phyloP scores from a whole-genome alignment of 2,888 invertebrate genomes.

The Rhabditoides inermis region DNA sequence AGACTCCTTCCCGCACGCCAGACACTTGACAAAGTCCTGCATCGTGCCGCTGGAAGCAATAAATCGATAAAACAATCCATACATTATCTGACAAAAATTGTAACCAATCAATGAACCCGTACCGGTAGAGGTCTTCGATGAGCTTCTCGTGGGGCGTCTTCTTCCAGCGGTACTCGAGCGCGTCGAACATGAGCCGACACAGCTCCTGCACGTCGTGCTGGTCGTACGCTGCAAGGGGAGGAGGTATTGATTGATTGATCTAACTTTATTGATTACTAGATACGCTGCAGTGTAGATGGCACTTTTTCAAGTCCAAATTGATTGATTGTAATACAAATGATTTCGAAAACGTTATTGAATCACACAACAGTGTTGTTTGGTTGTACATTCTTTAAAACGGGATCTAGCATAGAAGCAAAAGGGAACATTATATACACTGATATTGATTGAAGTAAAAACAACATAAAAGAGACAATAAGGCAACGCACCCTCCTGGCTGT shows the following conservation, averaged over 20 bases:
- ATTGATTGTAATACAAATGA: too few species aligned
- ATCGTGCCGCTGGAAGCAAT: constrained; percentile 60
- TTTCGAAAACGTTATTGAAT: too few species aligned
- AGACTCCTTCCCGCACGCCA: constrained; percentile 72
- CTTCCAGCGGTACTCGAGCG: constrained; percentile 73
- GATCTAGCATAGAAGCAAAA: too few species aligned
- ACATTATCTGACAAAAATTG: neutral
- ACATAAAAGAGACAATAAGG: too few species aligned
- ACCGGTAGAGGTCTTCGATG: constrained; percentile 71
- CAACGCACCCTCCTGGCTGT: constrained; percentile 70
- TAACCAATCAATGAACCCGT: neutral
- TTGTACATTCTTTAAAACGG: too few species aligned
- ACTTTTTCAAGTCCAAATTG: too few species aligned
- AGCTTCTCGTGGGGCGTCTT: constrained; percentile 70
- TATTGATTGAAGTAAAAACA: too few species aligned
- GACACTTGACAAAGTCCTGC: constrained; percentile 80
- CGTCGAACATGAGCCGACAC: constrained; percentile 81
- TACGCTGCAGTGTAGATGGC: too few species aligned
- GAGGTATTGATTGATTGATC: too few species aligned
- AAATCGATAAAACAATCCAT: neutral
- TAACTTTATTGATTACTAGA: neutral
- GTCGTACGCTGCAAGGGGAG: constrained; percentile 66
- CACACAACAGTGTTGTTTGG: too few species aligned
- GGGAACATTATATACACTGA: too few species aligned
- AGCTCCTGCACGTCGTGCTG: constrained; percentile 85